Percentiles rank a stretch among this genome's conserved stretches.
These are phyloP conservation scores for Dallia pectoralis DNA, from an alignment of 2,797 vertebrate species.

Conservation along the genomic window DNA sequence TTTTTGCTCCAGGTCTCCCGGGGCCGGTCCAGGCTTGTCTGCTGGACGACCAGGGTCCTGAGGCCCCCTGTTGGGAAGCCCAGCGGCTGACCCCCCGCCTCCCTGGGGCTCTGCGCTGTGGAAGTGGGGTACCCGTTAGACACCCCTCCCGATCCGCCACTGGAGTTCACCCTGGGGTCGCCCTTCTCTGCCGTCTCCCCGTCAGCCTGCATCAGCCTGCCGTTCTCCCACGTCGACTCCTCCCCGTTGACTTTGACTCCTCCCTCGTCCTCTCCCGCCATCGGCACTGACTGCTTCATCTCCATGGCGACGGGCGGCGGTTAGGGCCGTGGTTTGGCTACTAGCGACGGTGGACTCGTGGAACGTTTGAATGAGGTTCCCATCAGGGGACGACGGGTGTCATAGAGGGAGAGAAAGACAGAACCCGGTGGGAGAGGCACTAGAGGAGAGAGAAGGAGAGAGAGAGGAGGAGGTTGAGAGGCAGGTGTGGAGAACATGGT, in stretches of 20 bases:
- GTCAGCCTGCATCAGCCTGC: constrained; percentile 72
- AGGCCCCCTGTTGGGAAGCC: constrained; percentile 62
- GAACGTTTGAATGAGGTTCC: constrained; percentile 66
- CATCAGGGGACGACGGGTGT: constrained; percentile 69
- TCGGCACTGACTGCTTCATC: constrained; percentile 71
- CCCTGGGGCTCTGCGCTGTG: constrained; percentile 76
- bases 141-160: constrained; percentile 73
- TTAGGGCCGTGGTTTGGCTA: constrained; percentile 61
- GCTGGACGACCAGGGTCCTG: constrained; percentile 81
- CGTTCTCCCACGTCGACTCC: constrained; percentile 72
- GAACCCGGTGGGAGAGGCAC: constrained; percentile 27
- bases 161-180: constrained; percentile 55
- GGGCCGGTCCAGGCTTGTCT: constrained; percentile 80
- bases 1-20: constrained; percentile 98
- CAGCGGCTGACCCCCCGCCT: constrained; percentile 51
- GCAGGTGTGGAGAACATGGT: too few relatives aligned
- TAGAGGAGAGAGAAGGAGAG: background rate
- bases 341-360: constrained; percentile 57
- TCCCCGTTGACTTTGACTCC: constrained; percentile 57
- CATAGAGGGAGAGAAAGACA: constrained; percentile 19
- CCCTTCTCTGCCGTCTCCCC: constrained; percentile 62
- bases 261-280: constrained; percentile 70
- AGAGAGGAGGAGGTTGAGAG: background rate
- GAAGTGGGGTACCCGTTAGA: constrained; percentile 89
- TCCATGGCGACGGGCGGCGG: constrained; percentile 78